Percentiles rank a stretch among this genome's conserved stretches.
Evolutionary conservation across 2,113 vertebrate genomes (phyloP).

Genomic region (Python bivittatus): DNA sequence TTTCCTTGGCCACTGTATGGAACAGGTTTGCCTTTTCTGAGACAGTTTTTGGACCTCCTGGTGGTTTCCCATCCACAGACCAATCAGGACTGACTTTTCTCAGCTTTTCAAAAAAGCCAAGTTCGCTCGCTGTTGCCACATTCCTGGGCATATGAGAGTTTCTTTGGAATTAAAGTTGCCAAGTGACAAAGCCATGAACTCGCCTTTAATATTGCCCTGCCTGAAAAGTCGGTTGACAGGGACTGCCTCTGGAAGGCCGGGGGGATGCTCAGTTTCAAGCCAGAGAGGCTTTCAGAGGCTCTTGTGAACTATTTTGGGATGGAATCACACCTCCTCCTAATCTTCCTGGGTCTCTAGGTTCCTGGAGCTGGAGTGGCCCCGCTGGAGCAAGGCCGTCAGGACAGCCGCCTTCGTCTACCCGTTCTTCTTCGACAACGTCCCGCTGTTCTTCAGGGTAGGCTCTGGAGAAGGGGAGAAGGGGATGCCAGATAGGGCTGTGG

Average conservation of each 20-base stretch:
- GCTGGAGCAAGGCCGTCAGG: conserved; percentile 76
- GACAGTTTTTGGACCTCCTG: no score
- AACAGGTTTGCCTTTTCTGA: no score
- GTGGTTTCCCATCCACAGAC: no score
- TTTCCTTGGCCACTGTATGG: no score
- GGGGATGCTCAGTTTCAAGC: not conserved
- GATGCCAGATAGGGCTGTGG: no score
- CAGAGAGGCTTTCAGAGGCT: not conserved
- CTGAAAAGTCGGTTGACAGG: not conserved
- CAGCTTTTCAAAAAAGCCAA: no score
- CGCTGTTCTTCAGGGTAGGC: conserved; percentile 79
- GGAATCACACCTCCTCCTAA: accelerated
- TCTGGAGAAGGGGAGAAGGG: not conserved
- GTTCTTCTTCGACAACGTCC: conserved; percentile 82
- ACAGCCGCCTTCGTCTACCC: conserved; percentile 78
- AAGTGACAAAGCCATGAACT: no score
- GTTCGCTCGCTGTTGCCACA: no score
- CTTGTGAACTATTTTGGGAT: no score
- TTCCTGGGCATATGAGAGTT: not conserved
- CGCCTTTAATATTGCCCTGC: not conserved
- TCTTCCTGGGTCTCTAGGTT: conserved; percentile 66
- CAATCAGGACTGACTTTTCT: no score
- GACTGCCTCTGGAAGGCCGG: no score
- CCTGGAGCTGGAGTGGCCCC: conserved; percentile 77
- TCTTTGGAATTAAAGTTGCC: not conserved